These are phyloP conservation scores for Cladorhizidae sp. DNA, from an alignment of 37 sponge, comb jelly and placozoan species.

Conservation along the genomic window DNA sequence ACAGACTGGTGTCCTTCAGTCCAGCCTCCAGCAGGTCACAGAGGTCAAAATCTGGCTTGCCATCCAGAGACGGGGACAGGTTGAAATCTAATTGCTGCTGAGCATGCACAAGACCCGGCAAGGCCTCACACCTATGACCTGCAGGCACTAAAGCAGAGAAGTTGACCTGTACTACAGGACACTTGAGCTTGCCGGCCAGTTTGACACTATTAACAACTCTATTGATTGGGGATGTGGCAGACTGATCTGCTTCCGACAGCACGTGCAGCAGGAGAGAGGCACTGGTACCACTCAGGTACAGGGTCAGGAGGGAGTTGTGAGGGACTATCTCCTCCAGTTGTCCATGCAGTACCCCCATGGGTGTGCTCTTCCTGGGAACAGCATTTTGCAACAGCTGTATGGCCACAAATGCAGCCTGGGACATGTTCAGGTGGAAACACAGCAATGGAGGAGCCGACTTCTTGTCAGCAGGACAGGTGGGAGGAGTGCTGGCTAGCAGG, in stretches of 20 bases:
- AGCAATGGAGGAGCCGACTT: constrained; percentile 33
- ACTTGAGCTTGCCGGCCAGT: not conserved
- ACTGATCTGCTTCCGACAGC: not conserved
- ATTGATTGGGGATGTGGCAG: not conserved
- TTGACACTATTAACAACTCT: not conserved
- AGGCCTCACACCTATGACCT: not conserved
- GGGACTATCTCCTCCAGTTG: constrained; percentile 5
- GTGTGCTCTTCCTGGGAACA: not conserved
- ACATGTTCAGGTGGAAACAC: constrained; percentile 30
- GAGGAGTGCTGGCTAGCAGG: no score
- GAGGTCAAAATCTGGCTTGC: not conserved
- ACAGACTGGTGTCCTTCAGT: not conserved
- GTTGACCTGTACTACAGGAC: constrained; percentile 8
- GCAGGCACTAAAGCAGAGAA: constrained; percentile 20
- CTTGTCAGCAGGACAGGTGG: not conserved
- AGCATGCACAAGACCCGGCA: constrained; percentile 16
- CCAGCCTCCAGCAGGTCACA: constrained; percentile 39
- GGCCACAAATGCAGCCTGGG: constrained; percentile 5
- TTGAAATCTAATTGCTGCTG: constrained; percentile 29
- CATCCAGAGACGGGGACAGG: not conserved
- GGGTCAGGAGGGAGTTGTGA: constrained; percentile 24
- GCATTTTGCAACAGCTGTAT: constrained; percentile 32
- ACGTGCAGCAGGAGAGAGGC: constrained; percentile 14
- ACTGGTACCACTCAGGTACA: constrained; percentile 5
- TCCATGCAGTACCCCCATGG: no score